A percentile compares a stretch with the other conserved stretches of the same genome.
Evolutionary conservation across 2,113 vertebrate species (phyloP).

Genomic region (Nerophis ophidion): DNA sequence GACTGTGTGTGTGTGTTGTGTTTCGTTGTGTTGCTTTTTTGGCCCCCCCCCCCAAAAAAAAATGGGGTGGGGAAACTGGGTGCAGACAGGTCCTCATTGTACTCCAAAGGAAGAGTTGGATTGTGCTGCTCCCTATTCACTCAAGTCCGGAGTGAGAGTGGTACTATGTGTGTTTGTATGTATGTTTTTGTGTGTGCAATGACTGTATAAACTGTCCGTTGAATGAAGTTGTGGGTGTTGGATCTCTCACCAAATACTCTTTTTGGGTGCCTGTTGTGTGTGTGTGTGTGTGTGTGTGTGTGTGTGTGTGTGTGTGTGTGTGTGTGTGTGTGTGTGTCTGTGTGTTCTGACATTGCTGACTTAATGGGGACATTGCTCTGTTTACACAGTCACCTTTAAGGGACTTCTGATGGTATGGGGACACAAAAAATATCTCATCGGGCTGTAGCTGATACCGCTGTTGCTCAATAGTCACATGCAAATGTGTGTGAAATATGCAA

Average conservation of each 20-base stretch:
- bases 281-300: neutral
- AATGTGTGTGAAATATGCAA: too few relatives aligned
- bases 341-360: too few relatives aligned
- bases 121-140: conserved; percentile 44
- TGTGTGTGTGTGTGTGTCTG: too few relatives aligned
- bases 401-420: too few relatives aligned
- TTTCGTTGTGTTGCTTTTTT: conserved; percentile 33
- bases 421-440: too few relatives aligned
- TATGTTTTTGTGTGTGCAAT: conserved; percentile 5
- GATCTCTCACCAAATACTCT: neutral
- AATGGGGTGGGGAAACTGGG: conserved; percentile 53
- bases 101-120: conserved; percentile 73
- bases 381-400: too few relatives aligned
- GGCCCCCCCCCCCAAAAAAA: too few relatives aligned
- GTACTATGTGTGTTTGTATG: conserved; percentile 18
- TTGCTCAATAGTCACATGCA: too few relatives aligned
- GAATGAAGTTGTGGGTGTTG: neutral
- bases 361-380: too few relatives aligned
- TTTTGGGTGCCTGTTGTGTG: neutral
- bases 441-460: too few relatives aligned
- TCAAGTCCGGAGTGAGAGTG: conserved; percentile 20
- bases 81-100: conserved; percentile 88
- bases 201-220: neutral
- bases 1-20: conserved; percentile 7
- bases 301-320: neutral